A percentile compares a stretch with the other conserved stretches of the same genome.
Conservation (phyloP, 2,797 vertebrate species). For the Erethizon dorsatum region DNA sequence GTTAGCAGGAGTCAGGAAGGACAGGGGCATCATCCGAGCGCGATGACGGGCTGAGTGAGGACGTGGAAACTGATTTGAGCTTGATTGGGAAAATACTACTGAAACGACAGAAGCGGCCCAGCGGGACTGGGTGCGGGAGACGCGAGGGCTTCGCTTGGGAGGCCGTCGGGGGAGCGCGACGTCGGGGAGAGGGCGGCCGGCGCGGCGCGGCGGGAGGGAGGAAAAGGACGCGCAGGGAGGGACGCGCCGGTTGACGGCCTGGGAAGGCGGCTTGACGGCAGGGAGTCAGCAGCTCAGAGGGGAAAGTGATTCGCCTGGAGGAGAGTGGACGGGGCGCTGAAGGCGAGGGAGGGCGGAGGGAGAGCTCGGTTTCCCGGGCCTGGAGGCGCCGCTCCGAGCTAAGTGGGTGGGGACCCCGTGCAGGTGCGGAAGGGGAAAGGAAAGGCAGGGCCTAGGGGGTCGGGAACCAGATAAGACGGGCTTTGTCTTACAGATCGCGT, state of each 20-base stretch:
- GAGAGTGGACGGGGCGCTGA: not conserved
- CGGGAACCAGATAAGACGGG: too few species aligned
- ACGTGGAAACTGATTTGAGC: not conserved
- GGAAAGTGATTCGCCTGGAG: not conserved
- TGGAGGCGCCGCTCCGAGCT: too few species aligned
- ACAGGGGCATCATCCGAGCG: not conserved
- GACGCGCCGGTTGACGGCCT: too few species aligned
- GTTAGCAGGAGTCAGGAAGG: not conserved
- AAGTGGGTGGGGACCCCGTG: too few species aligned
- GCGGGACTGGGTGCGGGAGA: too few species aligned
- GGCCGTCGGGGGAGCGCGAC: too few species aligned
- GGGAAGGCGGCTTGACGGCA: not conserved
- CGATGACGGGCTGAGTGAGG: not conserved
- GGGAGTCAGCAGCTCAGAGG: slow-evolving; percentile 33
- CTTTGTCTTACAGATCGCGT: not conserved
- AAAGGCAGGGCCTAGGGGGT: too few species aligned
- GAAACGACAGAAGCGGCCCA: not conserved
- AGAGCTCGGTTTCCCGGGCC: too few species aligned
- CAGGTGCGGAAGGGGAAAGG: too few species aligned
- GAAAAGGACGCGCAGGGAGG: not conserved
- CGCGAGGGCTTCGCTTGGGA: too few species aligned
- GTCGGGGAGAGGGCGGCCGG: not conserved
- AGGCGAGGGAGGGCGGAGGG: not conserved
- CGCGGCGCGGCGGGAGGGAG: not conserved
- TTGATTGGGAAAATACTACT: slow-evolving; percentile 33